Percentiles rank a stretch among this genome's conserved stretches.
These are phyloP conservation scores for Mus pahari DNA, from an alignment of 2,113 vertebrate species.

Conservation along the genomic window DNA sequence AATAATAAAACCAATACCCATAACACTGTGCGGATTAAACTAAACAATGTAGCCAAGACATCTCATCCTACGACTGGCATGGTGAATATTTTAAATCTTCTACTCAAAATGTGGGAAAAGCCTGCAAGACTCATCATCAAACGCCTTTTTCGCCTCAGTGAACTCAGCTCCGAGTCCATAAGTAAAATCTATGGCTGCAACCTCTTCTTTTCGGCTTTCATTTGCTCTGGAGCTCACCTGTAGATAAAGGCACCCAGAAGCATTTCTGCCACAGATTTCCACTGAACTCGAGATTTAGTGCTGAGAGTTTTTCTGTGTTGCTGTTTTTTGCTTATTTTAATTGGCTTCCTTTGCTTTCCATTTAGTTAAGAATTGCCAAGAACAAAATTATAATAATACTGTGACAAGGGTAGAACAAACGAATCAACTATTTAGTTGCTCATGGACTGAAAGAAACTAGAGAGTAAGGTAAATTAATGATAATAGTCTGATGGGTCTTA, in stretches of 20 bases:
- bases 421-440: background rate
- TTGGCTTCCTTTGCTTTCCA: conserved; percentile 20
- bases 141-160: background rate
- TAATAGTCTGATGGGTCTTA: background rate
- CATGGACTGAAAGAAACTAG: background rate
- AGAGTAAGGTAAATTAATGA: background rate
- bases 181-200: background rate
- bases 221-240: background rate
- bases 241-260: background rate
- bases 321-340: background rate
- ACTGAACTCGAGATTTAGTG: background rate
- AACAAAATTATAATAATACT: background rate
- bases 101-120: background rate
- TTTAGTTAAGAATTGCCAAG: conserved; percentile 32
- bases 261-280: background rate
- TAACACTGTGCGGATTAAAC: background rate
- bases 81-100: background rate
- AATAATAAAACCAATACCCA: background rate
- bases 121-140: background rate
- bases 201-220: background rate
- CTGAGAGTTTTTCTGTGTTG: background rate
- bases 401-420: background rate
- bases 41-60: conserved; percentile 18
- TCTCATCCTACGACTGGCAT: background rate
- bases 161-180: background rate